A percentile compares a stretch with the other conserved stretches of the same genome.
Conservation (phyloP, 2,888 invertebrate genomes). For the Spatulosminthurus flaviceps region DNA sequence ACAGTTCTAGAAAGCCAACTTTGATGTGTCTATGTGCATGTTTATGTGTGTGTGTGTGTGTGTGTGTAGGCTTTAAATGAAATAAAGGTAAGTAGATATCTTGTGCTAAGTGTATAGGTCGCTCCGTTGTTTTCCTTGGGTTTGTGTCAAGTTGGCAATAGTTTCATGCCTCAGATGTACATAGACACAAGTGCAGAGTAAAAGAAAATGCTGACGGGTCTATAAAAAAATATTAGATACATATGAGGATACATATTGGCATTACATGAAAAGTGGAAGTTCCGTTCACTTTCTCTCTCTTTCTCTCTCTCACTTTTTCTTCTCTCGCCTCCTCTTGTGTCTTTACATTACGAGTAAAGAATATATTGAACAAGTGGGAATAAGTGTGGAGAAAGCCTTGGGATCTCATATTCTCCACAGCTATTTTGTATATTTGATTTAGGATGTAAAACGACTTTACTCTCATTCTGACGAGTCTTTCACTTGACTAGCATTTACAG, state of each 20-base stretch:
- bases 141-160: no score
- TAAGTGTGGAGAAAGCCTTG: conserved; percentile 40
- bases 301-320: neutral
- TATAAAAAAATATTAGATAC: neutral
- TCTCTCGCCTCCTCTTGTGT: neutral
- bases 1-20: neutral
- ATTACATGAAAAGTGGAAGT: conserved; percentile 32
- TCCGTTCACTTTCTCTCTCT: neutral
- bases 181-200: no score
- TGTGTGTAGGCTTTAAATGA: neutral
- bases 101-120: neutral
- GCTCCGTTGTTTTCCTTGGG: neutral
- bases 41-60: no score
- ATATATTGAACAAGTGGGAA: conserved; percentile 42
- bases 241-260: conserved; percentile 3
- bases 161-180: no score
- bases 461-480: conserved; percentile 41
- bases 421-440: conserved; percentile 49
- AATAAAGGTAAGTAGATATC: conserved; percentile 23
- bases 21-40: no score
- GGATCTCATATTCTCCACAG: conserved; percentile 45
- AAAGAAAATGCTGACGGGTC: no score
- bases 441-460: conserved; percentile 46
- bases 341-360: conserved; percentile 32
- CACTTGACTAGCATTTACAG: conserved; percentile 27